Evolutionary conservation across 2,113 vertebrate genomes (phyloP).

Genomic region (Tychaedon coryphoeus): DNA sequence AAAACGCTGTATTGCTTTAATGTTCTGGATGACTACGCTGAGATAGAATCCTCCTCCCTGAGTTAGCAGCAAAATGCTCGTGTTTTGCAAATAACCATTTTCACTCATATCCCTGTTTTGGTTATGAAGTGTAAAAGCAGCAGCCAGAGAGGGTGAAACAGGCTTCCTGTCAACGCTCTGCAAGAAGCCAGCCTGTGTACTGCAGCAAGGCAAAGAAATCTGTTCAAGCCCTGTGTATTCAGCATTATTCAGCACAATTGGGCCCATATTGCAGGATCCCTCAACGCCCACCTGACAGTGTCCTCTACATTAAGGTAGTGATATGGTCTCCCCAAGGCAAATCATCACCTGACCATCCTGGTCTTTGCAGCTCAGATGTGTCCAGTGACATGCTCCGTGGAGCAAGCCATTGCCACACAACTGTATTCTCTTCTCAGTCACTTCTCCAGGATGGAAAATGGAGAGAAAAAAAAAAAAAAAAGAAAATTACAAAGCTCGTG

Average conservation of each 20-base stretch:
- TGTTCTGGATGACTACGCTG: not conserved
- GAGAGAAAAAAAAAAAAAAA: not conserved
- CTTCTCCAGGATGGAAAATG: not conserved
- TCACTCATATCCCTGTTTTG: not conserved
- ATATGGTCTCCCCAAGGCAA: conserved; percentile 30
- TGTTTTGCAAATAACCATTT: conserved; percentile 3
- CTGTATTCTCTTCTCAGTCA: conserved; percentile 35
- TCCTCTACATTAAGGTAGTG: conserved; percentile 28
- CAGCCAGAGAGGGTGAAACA: conserved; percentile 19
- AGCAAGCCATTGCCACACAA: conserved; percentile 34
- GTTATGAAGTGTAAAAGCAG: conserved; percentile 23
- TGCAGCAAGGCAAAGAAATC: not conserved
- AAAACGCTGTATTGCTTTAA: not conserved
- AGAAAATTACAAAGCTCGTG: not conserved
- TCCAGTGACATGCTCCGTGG: conserved; percentile 1
- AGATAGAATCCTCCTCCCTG: not conserved
- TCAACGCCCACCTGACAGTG: conserved; percentile 57
- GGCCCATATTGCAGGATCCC: not conserved
- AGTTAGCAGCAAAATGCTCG: not conserved
- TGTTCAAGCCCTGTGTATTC: not conserved
- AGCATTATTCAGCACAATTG: conserved; percentile 40
- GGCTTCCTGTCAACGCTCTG: conserved; percentile 11
- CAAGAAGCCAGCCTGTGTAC: not conserved
- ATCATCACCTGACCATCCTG: conserved; percentile 28
- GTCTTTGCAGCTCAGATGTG: conserved; percentile 23